These are phyloP conservation scores for Ameiurus melas DNA, from an alignment of 2,113 vertebrate genomes.

Conservation along the genomic window DNA sequence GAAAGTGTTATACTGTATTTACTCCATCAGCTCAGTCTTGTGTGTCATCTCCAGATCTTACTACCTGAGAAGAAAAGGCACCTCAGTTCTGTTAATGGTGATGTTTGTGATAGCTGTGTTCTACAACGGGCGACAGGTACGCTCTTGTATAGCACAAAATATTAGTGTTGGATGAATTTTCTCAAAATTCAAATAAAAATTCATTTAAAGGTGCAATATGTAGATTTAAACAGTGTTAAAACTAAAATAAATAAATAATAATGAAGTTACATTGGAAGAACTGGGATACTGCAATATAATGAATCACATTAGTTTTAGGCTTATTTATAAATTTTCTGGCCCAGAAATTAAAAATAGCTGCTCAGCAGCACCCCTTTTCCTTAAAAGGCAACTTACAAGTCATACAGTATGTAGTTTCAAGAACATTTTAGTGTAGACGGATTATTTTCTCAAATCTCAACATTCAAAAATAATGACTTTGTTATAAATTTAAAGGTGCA, in stretches of 20 bases:
- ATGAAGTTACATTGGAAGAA: background rate
- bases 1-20: background rate
- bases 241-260: background rate
- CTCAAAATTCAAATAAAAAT: background rate
- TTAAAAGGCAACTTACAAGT: background rate
- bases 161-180: background rate
- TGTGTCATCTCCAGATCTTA: conserved; percentile 73
- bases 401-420: background rate
- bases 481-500: background rate
- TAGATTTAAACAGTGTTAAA: background rate
- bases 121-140: conserved; percentile 95
- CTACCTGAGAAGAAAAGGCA: conserved; percentile 88
- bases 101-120: conserved; percentile 93
- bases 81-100: conserved; percentile 86
- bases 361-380: background rate
- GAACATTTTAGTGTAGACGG: too few species aligned
- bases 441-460: background rate
- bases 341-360: background rate
- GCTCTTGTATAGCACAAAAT: background rate
- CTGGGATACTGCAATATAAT: background rate
- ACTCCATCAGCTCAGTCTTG: background rate
- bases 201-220: background rate
- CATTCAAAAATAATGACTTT: too few species aligned
- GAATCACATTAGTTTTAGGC: background rate
- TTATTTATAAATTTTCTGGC: background rate